Conservation (phyloP, 2,888 invertebrate species). For the Leucophenga montana region DNA sequence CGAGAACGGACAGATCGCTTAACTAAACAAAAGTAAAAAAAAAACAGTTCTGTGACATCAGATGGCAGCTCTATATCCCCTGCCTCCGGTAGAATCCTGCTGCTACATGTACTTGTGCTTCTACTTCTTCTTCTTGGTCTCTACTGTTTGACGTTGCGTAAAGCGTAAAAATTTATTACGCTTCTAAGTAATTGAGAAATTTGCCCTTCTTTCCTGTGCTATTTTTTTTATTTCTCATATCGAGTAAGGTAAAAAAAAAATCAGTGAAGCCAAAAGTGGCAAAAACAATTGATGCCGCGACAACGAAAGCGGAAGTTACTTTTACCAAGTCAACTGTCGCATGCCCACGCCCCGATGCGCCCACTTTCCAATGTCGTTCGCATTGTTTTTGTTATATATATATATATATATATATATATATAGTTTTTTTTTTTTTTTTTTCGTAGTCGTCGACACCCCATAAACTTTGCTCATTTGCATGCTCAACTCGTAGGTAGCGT, state of each 20-base stretch:
- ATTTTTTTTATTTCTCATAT: not conserved
- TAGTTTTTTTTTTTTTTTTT: too few relatives aligned
- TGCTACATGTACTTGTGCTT: not conserved
- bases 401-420: too few relatives aligned
- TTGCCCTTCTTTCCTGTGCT: slow-evolving; percentile 5
- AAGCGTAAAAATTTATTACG: slow-evolving; percentile 46
- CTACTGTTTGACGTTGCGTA: slow-evolving; percentile 37
- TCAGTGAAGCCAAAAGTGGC: slow-evolving; percentile 31
- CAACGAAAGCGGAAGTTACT: slow-evolving; percentile 3
- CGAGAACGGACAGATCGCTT: not conserved
- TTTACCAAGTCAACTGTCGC: not conserved
- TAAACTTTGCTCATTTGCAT: slow-evolving; percentile 9
- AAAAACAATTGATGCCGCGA: slow-evolving; percentile 29
- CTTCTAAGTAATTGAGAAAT: slow-evolving; percentile 57
- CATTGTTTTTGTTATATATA: too few relatives aligned
- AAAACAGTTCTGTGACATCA: slow-evolving; percentile 8
- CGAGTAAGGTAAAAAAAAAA: slow-evolving; percentile 8
- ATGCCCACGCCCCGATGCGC: not conserved
- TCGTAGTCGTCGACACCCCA: not conserved
- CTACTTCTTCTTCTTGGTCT: not conserved
- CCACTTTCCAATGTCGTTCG: not conserved
- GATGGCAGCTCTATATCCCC: not conserved
- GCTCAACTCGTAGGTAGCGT: not conserved
- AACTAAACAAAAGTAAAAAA: slow-evolving; percentile 9
- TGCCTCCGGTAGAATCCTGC: not conserved